Base-by-base conservation (phyloP, 2,888 invertebrate genomes). In the Diachrysia chrysitis region DNA sequence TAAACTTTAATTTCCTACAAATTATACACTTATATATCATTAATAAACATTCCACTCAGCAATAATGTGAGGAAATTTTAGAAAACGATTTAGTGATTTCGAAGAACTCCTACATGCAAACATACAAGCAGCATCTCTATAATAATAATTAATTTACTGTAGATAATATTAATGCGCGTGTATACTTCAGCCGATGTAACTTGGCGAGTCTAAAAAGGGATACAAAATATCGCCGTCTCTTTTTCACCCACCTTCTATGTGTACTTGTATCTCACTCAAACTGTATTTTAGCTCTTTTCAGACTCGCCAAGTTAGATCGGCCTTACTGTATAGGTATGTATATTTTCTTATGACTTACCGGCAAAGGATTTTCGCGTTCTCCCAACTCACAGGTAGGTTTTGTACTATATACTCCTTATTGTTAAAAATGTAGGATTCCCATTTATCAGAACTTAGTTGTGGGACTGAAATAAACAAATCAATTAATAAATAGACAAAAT, bases 321-420 rank as follows among this genome's bases (percentile, higher is more conserved):
- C n/a, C 16, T 4, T n/a, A 32, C 42, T 37, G 14, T 42, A n/a
- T n/a, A 6, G 59, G 56, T 23, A 63, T 65, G 58, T 59, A 62
- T 23, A 37, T 21, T 42, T 64, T 58, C 56, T 57, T 58, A 19
- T n/a, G n/a, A 66, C 76, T 58, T 65, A 87, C 88, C 84, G 71
- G 66, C 87, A 87, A 5, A 85, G 53, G 14, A 87, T 85, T 63
- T 79, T 90, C 0, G 95, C 95, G 54, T 95, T 95, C 58, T 95
- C 94, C 96, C 96, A 96, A 14, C 78, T 94, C 0, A 94, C 92
- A 0, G 92, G 87, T 7, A 95, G 77, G 23, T 94, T 94, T 63
- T 95, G 95, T 12, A 96, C 86, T 0, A 95, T 70, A 64, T 94
- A 96, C 69, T 96, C 95, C 63, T 86, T 91, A 0, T 90, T 87